A percentile compares a stretch with the other conserved stretches of the same genome.
Conservation (phyloP, 2,888 invertebrate species). For the Mythimna pallens region DNA sequence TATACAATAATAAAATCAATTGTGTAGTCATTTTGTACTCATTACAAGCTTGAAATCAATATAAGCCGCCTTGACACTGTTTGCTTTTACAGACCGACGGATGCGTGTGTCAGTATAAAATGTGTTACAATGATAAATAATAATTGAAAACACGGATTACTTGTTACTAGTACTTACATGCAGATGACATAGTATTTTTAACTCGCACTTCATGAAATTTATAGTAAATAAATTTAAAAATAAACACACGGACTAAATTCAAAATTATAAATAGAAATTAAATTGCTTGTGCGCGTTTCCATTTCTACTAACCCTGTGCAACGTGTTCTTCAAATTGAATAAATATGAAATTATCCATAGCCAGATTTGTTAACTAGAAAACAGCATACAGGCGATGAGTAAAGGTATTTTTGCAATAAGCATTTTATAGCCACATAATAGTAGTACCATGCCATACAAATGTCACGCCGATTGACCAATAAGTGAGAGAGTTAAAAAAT, state of each 20-base stretch:
- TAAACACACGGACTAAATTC: constrained; percentile 22
- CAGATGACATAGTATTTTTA: constrained; percentile 35
- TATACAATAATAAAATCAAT: constrained; percentile 72
- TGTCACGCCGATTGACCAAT: constrained; percentile 88
- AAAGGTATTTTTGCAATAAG: constrained; percentile 73
- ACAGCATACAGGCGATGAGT: constrained; percentile 29
- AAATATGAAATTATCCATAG: constrained; percentile 28
- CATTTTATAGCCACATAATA: constrained; percentile 76
- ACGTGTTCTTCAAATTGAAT: constrained; percentile 27
- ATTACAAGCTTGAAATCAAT: constrained; percentile 86
- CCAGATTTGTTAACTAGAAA: constrained; percentile 37
- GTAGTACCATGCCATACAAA: constrained; percentile 84
- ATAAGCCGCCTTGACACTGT: constrained; percentile 87
- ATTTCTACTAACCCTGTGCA: constrained; percentile 11
- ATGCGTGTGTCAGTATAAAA: constrained; percentile 80
- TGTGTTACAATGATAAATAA: constrained; percentile 79
- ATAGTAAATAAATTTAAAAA: constrained; percentile 16
- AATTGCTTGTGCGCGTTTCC: constrained; percentile 9
- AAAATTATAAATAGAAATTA: constrained; percentile 20
- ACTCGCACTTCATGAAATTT: constrained; percentile 6
- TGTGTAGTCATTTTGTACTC: constrained; percentile 78
- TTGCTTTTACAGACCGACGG: constrained; percentile 82
- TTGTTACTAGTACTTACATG: constrained; percentile 42
- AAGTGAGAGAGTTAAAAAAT: constrained; percentile 89
- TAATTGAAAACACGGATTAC: constrained; percentile 71